These are phyloP conservation scores for Engystomops pustulosus DNA, from an alignment of 2,113 vertebrate species.

Conservation along the genomic window DNA sequence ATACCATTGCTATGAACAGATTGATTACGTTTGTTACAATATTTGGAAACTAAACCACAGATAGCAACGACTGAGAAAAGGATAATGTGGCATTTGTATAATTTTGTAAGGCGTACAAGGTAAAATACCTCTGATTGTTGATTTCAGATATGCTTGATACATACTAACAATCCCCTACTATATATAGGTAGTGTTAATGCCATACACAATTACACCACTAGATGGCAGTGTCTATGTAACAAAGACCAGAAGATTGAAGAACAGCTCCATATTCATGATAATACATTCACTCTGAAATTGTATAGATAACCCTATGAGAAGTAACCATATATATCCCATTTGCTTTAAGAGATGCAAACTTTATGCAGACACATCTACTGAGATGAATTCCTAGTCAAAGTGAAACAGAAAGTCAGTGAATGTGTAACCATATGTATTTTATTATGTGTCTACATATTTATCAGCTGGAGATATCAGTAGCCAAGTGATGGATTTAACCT, in stretches of 20 bases:
- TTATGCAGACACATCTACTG: slow-evolving; percentile 8
- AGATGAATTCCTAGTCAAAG: slow-evolving; percentile 10
- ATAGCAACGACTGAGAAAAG: too few relatives aligned
- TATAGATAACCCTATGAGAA: not conserved
- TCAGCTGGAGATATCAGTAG: not conserved
- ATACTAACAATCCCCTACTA: too few relatives aligned
- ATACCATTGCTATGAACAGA: too few relatives aligned
- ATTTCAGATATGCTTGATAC: too few relatives aligned
- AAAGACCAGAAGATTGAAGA: not conserved
- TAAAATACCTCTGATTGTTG: too few relatives aligned
- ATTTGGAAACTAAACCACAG: too few relatives aligned
- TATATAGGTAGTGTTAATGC: too few relatives aligned
- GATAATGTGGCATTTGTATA: too few relatives aligned
- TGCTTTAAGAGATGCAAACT: slow-evolving; percentile 3
- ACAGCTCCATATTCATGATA: not conserved
- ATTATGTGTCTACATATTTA: slow-evolving; percentile 15
- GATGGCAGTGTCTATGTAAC: slow-evolving; percentile 36
- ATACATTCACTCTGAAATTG: slow-evolving; percentile 13
- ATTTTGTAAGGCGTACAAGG: too few relatives aligned
- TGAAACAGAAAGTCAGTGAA: not conserved
- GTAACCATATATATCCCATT: not conserved
- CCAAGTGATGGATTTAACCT: slow-evolving; percentile 7
- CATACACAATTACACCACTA: not conserved
- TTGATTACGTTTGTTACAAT: too few relatives aligned
- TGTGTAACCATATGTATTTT: slow-evolving; percentile 1